Evolutionary conservation across 2,797 vertebrate species (phyloP).

Genomic region (Tragopan temminckii): DNA sequence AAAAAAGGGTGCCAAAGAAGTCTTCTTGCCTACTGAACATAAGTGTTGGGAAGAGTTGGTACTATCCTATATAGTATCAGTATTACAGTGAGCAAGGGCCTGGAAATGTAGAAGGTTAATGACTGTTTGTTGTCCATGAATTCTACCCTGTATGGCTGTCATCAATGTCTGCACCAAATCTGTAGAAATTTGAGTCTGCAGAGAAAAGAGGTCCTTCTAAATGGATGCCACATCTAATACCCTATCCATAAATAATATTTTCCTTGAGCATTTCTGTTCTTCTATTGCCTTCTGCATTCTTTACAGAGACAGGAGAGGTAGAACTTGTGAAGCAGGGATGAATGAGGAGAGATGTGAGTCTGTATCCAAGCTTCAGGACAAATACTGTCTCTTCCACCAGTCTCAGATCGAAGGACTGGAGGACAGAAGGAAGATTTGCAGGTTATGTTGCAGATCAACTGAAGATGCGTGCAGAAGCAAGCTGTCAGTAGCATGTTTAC

Average conservation of each 20-base stretch:
- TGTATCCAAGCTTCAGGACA: not conserved
- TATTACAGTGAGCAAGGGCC: not conserved
- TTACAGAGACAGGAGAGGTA: not conserved
- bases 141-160: not conserved
- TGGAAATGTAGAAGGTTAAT: not conserved
- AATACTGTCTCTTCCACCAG: not conserved
- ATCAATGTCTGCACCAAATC: not conserved
- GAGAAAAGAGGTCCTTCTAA: not conserved
- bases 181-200: not conserved
- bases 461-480: not conserved
- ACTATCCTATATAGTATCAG: not conserved
- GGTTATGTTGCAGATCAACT: not conserved
- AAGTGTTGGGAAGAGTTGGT: not conserved
- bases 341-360: not conserved
- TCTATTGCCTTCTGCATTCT: not conserved
- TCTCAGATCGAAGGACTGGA: not conserved
- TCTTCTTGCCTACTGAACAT: not conserved
- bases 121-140: not conserved
- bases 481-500: not conserved
- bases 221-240: not conserved
- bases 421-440: not conserved
- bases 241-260: not conserved
- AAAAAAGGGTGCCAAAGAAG: not conserved
- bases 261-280: not conserved
- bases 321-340: not conserved